phyloP scores from a whole-genome alignment of 2,888 invertebrate species.

The Steromphala cineraria region DNA sequence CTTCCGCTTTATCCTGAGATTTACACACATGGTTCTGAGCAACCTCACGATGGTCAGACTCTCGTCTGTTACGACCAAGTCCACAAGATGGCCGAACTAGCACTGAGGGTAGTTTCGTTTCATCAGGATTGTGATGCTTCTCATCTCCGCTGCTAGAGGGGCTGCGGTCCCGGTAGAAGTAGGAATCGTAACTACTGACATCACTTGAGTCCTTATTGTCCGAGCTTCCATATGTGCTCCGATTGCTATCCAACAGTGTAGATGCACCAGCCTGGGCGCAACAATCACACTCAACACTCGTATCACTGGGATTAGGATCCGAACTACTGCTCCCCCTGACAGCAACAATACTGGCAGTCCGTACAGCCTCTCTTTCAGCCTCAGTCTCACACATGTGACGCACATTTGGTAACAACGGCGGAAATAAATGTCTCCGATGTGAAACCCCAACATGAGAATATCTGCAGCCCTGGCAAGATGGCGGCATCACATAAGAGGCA shows the following conservation, averaged over 20 bases:
- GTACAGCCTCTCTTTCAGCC: conserved; percentile 20
- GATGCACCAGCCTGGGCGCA: conserved; percentile 29
- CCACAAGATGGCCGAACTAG: conserved; percentile 25
- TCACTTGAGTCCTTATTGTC: conserved; percentile 58
- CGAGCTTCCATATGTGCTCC: conserved; percentile 62
- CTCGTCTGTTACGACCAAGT: conserved; percentile 8
- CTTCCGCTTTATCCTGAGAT: neutral
- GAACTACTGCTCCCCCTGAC: conserved; percentile 54
- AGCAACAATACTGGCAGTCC: conserved; percentile 46
- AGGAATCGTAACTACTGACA: conserved; percentile 60
- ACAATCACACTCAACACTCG: conserved; percentile 38
- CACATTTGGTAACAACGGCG: neutral
- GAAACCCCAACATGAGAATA: neutral
- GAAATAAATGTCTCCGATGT: neutral
- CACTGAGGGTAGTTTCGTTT: conserved; percentile 14
- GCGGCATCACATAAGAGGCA: neutral
- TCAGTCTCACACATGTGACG: neutral
- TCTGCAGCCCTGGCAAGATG: conserved; percentile 1
- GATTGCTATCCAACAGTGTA: conserved; percentile 50
- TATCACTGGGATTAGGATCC: conserved; percentile 47
- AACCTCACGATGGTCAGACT: conserved; percentile 9
- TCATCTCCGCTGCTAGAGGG: conserved; percentile 35
- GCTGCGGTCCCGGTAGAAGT: conserved; percentile 39
- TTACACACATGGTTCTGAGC: conserved; percentile 12
- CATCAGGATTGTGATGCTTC: neutral